Percentiles rank a stretch among this genome's conserved stretches.
These are phyloP conservation scores for Equus quagga DNA, from an alignment of 2,113 vertebrate species.

Conservation along the genomic window DNA sequence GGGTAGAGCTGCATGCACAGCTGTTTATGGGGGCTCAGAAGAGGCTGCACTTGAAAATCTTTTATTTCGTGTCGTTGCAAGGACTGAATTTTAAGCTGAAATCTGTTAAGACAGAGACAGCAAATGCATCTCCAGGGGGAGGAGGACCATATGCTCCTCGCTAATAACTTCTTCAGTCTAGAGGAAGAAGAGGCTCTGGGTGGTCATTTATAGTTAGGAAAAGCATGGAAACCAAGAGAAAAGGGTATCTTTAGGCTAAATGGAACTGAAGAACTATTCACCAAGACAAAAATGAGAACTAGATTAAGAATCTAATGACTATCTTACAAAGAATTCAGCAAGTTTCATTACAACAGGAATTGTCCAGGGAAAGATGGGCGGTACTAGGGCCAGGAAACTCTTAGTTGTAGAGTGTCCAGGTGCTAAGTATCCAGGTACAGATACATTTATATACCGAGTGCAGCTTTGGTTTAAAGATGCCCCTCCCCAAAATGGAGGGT, in stretches of 20 bases:
- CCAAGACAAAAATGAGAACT: background rate
- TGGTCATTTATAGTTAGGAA: constrained; percentile 10
- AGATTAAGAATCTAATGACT: background rate
- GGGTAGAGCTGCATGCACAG: constrained; percentile 57
- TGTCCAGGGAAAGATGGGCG: background rate
- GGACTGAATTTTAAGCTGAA: constrained; percentile 41
- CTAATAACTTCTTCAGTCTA: background rate
- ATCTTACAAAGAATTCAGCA: constrained; percentile 3
- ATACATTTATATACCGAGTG: background rate
- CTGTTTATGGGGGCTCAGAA: constrained; percentile 62
- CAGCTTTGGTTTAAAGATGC: background rate
- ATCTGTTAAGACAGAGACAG: constrained; percentile 19
- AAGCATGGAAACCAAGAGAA: background rate
- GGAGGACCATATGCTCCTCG: background rate
- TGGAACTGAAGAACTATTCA: background rate
- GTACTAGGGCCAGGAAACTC: background rate
- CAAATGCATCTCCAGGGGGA: constrained; percentile 24
- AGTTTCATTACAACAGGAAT: background rate
- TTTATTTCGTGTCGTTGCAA: background rate
- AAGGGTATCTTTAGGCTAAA: background rate
- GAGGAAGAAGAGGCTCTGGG: constrained; percentile 43
- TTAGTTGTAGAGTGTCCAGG: background rate
- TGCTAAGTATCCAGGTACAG: background rate
- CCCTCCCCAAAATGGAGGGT: background rate
- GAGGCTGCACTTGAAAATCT: background rate